Percentiles rank a stretch among this genome's conserved stretches.
Evolutionary conservation across 2,888 invertebrate genomes (phyloP).

Genomic region (Physocephala rufipes): DNA sequence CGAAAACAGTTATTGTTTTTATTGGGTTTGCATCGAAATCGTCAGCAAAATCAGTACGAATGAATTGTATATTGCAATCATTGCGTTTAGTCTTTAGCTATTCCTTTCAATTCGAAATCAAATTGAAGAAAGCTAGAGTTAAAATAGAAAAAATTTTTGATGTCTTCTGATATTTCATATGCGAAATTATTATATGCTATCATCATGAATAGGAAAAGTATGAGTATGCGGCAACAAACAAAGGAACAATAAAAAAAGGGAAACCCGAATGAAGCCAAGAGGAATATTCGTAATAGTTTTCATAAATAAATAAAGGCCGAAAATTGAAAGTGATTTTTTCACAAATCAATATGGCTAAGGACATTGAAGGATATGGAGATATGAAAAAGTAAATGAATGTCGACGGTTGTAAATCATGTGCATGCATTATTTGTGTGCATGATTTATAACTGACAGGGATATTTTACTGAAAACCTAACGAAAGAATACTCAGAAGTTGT

Average conservation of each 20-base stretch:
- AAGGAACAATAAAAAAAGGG: constrained; percentile 6
- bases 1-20: constrained; percentile 17
- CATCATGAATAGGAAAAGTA: neutral
- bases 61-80: constrained; percentile 15
- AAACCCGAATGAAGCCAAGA: neutral
- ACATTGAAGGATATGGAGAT: no score
- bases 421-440: no score
- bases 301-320: constrained; percentile 30
- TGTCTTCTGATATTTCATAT: no score
- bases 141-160: neutral
- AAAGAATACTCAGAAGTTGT: no score
- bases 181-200: no score
- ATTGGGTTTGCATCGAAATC: constrained; percentile 21
- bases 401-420: no score
- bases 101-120: neutral
- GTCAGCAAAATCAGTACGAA: constrained; percentile 36
- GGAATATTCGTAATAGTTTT: neutral
- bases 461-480: no score
- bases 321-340: constrained; percentile 24
- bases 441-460: no score
- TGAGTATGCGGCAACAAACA: neutral
- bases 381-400: no score
- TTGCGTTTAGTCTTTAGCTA: neutral
- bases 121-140: neutral
- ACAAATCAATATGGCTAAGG: no score